Base-by-base conservation (phyloP, 64 coral and sea anemone genomes). In the Platygyra sinensis region DNA sequence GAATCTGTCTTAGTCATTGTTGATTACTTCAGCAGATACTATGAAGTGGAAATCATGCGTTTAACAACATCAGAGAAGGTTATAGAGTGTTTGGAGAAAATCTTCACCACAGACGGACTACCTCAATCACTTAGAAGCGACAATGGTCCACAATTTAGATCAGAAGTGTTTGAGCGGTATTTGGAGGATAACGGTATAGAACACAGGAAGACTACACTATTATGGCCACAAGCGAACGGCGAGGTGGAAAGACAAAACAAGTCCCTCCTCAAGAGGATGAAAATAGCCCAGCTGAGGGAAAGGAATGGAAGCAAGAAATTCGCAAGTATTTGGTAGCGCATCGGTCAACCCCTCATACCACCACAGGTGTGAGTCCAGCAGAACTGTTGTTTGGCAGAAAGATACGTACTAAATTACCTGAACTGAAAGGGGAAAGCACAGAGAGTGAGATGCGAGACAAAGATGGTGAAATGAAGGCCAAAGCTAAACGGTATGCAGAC, bases 201-300 rank as follows among this genome's bases (percentile, higher is more conserved):
- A 18, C 79, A 82, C 55, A 14, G 79, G 79, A 82, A 52, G 4
- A 85, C 55, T n/a, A 85, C 55, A 30, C 81, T 8, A 27, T 85
- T 85, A 17, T 85, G 81, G 81, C 57, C 81, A 27, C 81, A 85
- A 85, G 81, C 81, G 8, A 82, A 82, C 16, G 79, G 79, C 52
- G 79, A 82, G 50, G 55, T 57, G 1, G 79, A 82, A 62, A 3
- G 79, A 49, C 79, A 81, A 28, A 82, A 82, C 16, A 52, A 52
- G 52, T 57, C 46, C n/a, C 79, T 85, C 20, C 32, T 65, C 16
- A 85, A 85, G 30, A 85, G 55, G 28, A 61, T 85, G 54, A 22
- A 64, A 38, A 85, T 85, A n/a, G 81, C 39, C 5, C 39, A 46
- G 39, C 39, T 46, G 39, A 46, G 39, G 39, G 16, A 82, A 30